Base-by-base conservation (phyloP, 30 jellyfish, hydroid and myxozoan genomes). In the Pelagia noctiluca region DNA sequence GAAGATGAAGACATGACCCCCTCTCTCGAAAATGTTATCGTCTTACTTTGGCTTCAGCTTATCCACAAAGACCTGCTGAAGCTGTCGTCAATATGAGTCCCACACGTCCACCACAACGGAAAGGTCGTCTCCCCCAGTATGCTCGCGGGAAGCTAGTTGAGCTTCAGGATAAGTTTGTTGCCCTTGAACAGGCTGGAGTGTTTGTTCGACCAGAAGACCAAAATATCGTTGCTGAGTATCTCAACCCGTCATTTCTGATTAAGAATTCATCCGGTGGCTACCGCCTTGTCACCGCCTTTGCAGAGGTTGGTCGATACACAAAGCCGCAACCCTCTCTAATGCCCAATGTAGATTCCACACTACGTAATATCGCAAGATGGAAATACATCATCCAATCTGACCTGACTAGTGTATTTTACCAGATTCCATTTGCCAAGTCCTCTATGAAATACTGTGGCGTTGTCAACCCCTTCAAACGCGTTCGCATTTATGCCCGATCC, bases 261-360 rank as follows among this genome's bases (percentile, higher is more conserved):
- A 85, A 85, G 38, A 85, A 60, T 33, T 50, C 93, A 24, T 31
- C 21, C 70, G 95, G 93, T 16, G 95, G 95, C 31, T 35, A 31
- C 63, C n/a, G n/a, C n/a, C n/a, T n/a, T n/a, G n/a, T n/a, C n/a
- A n/a, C n/a, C n/a, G n/a, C n/a, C n/a, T n/a, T n/a, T n/a, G n/a
- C n/a, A n/a, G n/a, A n/a, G n/a, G n/a, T n/a, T n/a, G n/a, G n/a
- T n/a, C n/a, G n/a, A n/a, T n/a, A n/a, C n/a, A n/a, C n/a, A n/a
- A n/a, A n/a, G n/a, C n/a, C n/a, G n/a, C n/a, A n/a, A n/a, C 95
- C 95, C n/a, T 26, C 95, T 12, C 25, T 85, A 25, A 54, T 85
- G 92, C 90, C 95, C 0, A 86, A 85, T 31, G 95, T 85, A 33
- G 76, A 75, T 68, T 32, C 87, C 5, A 85, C 92, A 8, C 91